These are phyloP conservation scores for Pammene aurita DNA, from an alignment of 2,888 invertebrate species.

Conservation along the genomic window DNA sequence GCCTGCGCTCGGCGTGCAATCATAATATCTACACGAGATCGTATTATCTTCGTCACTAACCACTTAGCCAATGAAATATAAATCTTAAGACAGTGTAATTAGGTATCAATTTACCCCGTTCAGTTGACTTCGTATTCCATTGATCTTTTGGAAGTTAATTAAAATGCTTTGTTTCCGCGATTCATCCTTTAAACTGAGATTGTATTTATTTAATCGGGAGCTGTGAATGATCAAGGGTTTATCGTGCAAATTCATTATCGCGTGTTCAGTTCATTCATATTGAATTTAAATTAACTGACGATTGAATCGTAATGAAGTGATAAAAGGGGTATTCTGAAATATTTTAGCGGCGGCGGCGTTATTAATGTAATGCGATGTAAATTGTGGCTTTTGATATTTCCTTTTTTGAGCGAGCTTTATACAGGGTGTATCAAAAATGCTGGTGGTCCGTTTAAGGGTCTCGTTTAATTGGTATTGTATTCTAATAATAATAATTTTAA, in stretches of 20 bases:
- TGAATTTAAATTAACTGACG: constrained; percentile 2
- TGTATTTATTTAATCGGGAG: constrained; percentile 25
- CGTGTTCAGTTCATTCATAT: not conserved
- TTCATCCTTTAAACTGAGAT: constrained; percentile 10
- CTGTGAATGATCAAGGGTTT: not conserved
- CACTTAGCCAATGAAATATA: not conserved
- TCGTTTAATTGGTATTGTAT: too few species aligned
- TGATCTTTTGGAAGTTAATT: constrained; percentile 17
- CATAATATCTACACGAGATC: not conserved
- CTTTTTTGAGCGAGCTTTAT: too few species aligned
- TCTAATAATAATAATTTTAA: too few species aligned
- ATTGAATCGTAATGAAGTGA: not conserved
- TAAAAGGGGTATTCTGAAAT: not conserved
- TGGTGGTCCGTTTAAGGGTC: too few species aligned
- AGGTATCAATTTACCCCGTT: not conserved
- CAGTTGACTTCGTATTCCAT: not conserved
- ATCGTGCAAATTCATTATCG: constrained; percentile 1
- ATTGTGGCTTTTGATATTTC: too few species aligned
- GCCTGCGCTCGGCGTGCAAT: too few species aligned
- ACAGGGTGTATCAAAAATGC: too few species aligned
- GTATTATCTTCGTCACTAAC: not conserved
- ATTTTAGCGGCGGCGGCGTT: too few species aligned
- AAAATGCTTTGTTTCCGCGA: constrained; percentile 23
- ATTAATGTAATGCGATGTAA: too few species aligned
- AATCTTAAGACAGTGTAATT: not conserved